Base-by-base conservation (phyloP, 1,140 invertebrate genomes). In the Meloidogyne exigua region DNA sequence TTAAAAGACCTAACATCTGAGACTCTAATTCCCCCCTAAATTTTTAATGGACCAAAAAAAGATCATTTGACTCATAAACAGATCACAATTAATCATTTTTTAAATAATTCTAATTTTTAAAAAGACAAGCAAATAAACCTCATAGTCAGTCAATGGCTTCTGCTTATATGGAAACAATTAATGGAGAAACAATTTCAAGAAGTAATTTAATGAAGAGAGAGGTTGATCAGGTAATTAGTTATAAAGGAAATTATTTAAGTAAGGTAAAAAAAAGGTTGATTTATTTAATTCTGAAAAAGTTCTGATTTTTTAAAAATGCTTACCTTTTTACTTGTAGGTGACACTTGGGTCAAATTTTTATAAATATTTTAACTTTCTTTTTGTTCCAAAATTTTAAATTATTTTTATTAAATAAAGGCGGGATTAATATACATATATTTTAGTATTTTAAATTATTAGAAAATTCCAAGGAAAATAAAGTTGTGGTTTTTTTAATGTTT, bases 81-180 rank as follows among this genome's bases (percentile, higher is more conserved):
- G 28, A 32, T 32, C 2, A 32, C 2, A 32, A 32, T n/a, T n/a
- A n/a, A n/a, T n/a, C n/a, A n/a, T n/a, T n/a, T n/a, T n/a, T n/a
- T 3, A 32, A 32, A 32, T 32, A 3, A 32, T 74, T 74, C 9
- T 36, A n/a, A 26, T 74, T 74, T 13, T 73, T 26, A 21, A 36
- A 75, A 21, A 75, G 74, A n/a, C 57, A 23, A 65, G 11, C 42
- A 57, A n/a, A 57, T 21, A 26, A 32, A 23, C 72, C 72, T 0
- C 12, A 73, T 23, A 73, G 28, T 15, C 23, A 42, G 42, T 65
- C 72, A 25, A 73, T 64, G 10, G 57, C 74, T 10, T 57, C 74
- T 2, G 74, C 70, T 9, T 23, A 25, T 44, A 25, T 26, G n/a
- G 66, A 75, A 11, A 75, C 73, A 49, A 75, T 70, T 23, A 32